Percentiles rank a stretch among this genome's conserved stretches.
Conservation (phyloP, 2,113 vertebrate genomes). For the Fulica atra region DNA sequence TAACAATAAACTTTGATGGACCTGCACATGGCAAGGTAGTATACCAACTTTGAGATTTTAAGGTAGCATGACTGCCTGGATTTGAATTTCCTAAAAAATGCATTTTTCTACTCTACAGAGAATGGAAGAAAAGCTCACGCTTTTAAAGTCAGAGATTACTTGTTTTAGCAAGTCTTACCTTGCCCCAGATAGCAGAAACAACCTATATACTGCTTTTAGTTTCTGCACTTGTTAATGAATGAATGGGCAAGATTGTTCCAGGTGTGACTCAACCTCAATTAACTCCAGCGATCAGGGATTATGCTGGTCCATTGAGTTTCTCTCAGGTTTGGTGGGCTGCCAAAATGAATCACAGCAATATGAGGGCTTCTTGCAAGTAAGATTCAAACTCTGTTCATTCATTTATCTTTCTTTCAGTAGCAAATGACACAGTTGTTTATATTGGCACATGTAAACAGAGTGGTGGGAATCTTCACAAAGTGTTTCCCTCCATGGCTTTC, state of each 20-base stretch:
- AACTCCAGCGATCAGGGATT: conserved; percentile 11
- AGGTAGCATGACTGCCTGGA: background rate
- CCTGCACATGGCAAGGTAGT: background rate
- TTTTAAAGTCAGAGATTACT: background rate
- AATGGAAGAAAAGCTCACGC: background rate
- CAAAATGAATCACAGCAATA: background rate
- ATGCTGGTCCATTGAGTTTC: conserved; percentile 15
- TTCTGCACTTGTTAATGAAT: background rate
- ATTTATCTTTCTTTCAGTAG: background rate
- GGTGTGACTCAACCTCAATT: conserved; percentile 17
- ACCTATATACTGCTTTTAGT: background rate
- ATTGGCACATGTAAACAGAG: background rate
- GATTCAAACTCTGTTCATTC: background rate
- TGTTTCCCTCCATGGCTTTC: background rate
- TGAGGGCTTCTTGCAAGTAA: background rate
- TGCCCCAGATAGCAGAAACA: background rate
- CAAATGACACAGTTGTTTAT: background rate
- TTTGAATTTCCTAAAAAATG: background rate
- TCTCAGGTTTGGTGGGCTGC: background rate
- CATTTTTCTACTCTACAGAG: background rate
- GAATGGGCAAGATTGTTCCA: background rate
- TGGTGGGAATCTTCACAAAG: background rate
- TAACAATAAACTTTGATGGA: background rate
- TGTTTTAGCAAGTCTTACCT: background rate
- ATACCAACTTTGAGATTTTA: background rate